Evolutionary conservation across 2,888 invertebrate species (phyloP).

Genomic region (Eupeodes luniger): DNA sequence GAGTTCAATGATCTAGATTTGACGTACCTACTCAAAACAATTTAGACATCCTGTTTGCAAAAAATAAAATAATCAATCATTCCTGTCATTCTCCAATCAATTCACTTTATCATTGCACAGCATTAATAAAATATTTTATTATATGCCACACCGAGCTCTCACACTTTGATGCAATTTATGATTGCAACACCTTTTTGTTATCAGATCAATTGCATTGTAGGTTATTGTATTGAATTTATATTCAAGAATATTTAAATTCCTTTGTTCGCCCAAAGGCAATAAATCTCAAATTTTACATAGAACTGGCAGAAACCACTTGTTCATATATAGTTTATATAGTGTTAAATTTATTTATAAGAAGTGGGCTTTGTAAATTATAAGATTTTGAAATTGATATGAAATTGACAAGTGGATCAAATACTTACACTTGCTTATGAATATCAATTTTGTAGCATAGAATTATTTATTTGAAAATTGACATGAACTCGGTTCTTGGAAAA

Average conservation of each 20-base stretch:
- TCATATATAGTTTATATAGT: not conserved
- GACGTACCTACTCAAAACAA: not conserved
- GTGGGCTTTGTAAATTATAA: not conserved
- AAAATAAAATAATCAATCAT: not conserved
- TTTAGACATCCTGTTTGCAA: constrained; percentile 25
- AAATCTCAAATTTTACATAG: not conserved
- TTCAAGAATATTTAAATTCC: constrained; percentile 31
- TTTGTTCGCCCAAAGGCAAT: constrained; percentile 18
- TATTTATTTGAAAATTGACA: no score
- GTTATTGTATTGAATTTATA: constrained; percentile 9
- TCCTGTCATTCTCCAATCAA: not conserved
- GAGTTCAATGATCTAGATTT: not conserved
- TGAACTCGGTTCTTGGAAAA: no score
- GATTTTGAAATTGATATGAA: not conserved
- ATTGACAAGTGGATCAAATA: not conserved
- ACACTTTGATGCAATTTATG: constrained; percentile 32
- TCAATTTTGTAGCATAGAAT: no score
- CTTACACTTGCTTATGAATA: no score
- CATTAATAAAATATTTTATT: constrained; percentile 17
- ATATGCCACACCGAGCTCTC: constrained; percentile 11
- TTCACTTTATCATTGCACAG: constrained; percentile 3
- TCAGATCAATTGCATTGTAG: constrained; percentile 10
- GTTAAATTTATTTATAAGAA: not conserved
- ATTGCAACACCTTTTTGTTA: constrained; percentile 2
- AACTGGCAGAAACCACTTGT: not conserved